Conservation (phyloP, 2,797 vertebrate genomes). For the Eremophila alpestris region DNA sequence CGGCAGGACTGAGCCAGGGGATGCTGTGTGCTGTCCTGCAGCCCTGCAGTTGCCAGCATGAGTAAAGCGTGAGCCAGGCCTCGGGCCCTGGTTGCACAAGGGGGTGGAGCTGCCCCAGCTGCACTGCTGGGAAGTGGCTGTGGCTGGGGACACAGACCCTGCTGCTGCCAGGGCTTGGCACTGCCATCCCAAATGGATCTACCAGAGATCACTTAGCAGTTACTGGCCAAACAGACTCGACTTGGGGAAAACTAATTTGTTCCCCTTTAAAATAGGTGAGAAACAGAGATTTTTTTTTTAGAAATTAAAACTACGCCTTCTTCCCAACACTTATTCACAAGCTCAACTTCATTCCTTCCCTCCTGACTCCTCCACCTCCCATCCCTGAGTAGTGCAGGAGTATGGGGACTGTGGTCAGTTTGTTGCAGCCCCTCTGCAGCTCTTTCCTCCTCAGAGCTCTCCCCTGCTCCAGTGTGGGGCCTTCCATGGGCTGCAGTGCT, state of each 20-base stretch:
- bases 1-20: not conserved
- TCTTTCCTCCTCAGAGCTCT: not conserved
- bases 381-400: not conserved
- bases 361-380: not conserved
- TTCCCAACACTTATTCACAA: accelerated
- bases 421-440: accelerated
- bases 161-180: not conserved
- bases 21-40: not conserved
- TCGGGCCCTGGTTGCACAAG: not conserved
- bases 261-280: not conserved
- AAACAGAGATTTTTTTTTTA: not conserved
- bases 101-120: not conserved
- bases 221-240: not conserved
- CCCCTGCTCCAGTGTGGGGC: not conserved
- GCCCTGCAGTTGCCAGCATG: not conserved
- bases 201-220: not conserved
- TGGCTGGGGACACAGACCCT: not conserved
- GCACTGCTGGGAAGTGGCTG: not conserved
- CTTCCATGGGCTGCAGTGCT: not conserved
- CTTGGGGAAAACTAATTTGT: not conserved
- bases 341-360: not conserved
- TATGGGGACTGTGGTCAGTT: not conserved
- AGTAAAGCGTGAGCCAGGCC: not conserved
- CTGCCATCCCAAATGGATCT: not conserved
- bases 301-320: not conserved